phyloP scores from a whole-genome alignment of 2,888 invertebrate genomes.

The Sphecodes monilicornis region DNA sequence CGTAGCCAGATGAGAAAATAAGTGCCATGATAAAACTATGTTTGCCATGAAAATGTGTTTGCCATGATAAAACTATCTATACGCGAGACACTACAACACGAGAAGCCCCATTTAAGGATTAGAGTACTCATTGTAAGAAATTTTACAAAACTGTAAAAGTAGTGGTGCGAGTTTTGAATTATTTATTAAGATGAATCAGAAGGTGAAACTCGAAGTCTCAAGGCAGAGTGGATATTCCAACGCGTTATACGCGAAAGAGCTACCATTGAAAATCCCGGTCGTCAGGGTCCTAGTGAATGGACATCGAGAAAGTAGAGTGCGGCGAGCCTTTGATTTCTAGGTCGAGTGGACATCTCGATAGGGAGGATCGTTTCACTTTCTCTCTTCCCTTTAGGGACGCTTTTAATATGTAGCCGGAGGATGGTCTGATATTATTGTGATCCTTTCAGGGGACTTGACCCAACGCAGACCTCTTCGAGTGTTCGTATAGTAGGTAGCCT shows the following conservation, averaged over 20 bases:
- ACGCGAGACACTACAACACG: too few relatives aligned
- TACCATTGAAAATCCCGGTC: neutral
- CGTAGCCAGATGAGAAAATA: too few relatives aligned
- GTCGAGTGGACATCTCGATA: slow-evolving; percentile 35
- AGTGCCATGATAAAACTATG: too few relatives aligned
- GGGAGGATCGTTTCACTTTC: slow-evolving; percentile 12
- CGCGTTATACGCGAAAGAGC: slow-evolving; percentile 3
- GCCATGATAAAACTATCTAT: too few relatives aligned
- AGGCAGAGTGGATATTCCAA: neutral
- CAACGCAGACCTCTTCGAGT: neutral
- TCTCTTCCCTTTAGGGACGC: slow-evolving; percentile 4
- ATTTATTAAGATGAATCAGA: too few relatives aligned
- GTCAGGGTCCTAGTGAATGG: slow-evolving; percentile 8
- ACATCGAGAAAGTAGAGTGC: slow-evolving; percentile 18
- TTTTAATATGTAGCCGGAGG: slow-evolving; percentile 25
- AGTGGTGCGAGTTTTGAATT: too few relatives aligned
- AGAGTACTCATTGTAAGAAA: too few relatives aligned
- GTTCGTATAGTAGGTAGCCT: neutral
- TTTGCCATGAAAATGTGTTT: too few relatives aligned
- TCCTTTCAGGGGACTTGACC: slow-evolving; percentile 28
- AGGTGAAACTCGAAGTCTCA: neutral
- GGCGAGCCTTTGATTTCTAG: slow-evolving; percentile 23
- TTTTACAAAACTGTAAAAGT: too few relatives aligned
- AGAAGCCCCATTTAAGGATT: too few relatives aligned
- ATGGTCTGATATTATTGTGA: slow-evolving; percentile 10